Percentiles rank a stretch among this genome's conserved stretches.
Conservation (phyloP, 2,888 invertebrate species). For the Cosmia trapezina region DNA sequence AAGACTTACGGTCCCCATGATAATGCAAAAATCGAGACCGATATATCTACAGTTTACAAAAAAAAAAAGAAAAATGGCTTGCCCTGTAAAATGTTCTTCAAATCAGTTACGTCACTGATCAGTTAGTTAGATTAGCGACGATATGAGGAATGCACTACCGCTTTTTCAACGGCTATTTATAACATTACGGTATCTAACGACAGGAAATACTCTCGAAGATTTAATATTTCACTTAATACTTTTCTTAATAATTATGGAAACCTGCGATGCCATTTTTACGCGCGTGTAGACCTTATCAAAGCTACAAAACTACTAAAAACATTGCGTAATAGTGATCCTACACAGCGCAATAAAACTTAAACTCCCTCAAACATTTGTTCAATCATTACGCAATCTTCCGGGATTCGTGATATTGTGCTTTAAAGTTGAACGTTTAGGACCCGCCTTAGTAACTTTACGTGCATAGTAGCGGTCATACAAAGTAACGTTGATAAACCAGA, state of each 20-base stretch:
- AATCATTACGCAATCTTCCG: background rate
- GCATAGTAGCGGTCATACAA: conserved; percentile 20
- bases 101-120: too few relatives aligned
- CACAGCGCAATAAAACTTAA: background rate
- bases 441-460: conserved; percentile 15
- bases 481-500: conserved; percentile 44
- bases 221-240: background rate
- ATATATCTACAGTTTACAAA: too few relatives aligned
- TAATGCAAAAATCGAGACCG: too few relatives aligned
- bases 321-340: background rate
- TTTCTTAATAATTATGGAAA: background rate
- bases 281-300: background rate
- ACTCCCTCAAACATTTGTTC: background rate
- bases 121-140: too few relatives aligned
- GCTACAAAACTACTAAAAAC: background rate
- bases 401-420: background rate
- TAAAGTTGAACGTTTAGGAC: background rate
- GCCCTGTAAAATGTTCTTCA: too few relatives aligned
- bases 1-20: too few relatives aligned
- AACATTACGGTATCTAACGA: background rate
- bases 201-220: background rate
- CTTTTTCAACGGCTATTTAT: background rate
- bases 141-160: too few relatives aligned
- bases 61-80: too few relatives aligned
- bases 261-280: too few relatives aligned